Base-by-base conservation (phyloP, 2,113 vertebrate genomes). In the Microtus montanus region DNA sequence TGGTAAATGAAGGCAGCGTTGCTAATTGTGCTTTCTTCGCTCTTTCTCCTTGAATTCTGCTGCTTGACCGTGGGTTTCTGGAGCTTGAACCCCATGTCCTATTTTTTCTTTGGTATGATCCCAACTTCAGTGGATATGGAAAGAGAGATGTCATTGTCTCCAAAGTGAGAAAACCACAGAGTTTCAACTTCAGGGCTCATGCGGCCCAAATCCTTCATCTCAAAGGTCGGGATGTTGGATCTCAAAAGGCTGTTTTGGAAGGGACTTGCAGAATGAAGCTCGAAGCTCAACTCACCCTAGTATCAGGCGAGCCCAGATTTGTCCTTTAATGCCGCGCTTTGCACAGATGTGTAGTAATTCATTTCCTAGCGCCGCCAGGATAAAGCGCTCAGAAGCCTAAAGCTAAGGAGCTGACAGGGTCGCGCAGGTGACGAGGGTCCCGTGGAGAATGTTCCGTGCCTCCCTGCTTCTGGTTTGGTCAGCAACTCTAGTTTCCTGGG, bases 11-110 rank as follows among this genome's bases (percentile, higher is more conserved):
- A 63, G 3, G 68, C 19, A 1, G 89, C 9, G 3, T 70, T 38
- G 0, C 85, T 83, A 33, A 87, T 87, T 26, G 52, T 61, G 49
- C 68, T 33, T 73, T 70, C 91, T 77, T 24, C 54, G 30, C 47
- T 1, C 77, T 83, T 82, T 90, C 93, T 92, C 86, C 88, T 79
- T 63, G 49, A 22, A 84, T 52, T 86, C 95, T 90, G 0, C 41
- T 77, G 80, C 30, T 68, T 24, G 93, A 82, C 28, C 0, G 0
- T 19, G 26, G 95, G 47, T 84, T 64, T 63, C 86, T 9, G 24
- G 80, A 87, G 47, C 71, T 73, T 68, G 85, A 44, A 54, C 38
- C 63, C 58, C 22, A 6, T 44, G 82, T 82, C 88, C 33, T 14
- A 20, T 20, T 61, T 87, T 87, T 52, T 47, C 82, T 68, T 14